Evolutionary conservation across 1,140 invertebrate genomes (phyloP), one percentile per base, ranked within the genome.

Genomic region (Cotesia typhae): DNA sequence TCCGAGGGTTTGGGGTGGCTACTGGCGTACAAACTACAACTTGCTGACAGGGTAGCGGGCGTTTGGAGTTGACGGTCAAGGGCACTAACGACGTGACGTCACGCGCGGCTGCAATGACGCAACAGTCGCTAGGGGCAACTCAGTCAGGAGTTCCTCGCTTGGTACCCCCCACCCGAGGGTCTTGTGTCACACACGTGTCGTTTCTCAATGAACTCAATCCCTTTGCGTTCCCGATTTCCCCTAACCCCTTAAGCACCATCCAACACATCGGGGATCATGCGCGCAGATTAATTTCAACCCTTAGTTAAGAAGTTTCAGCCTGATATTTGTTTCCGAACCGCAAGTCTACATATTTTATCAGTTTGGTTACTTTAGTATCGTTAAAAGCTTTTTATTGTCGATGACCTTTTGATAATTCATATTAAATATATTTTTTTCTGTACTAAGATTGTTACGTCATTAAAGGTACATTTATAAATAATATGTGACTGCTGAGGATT

Each of bases 101-200:
- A 75, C 71, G 70, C 74, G 70, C 55, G 67, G 74, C 70, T 75
- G 73, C 74, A 75, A 63, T 75, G 74, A 75, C 74, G 74, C 74
- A 75, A 75, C 70, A 67, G 74, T 75, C 64, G 74, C 67, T 67
- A 72, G 61, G 74, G 67, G 74, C 71, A 75, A 75, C 74, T 38
- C 37, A 38, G 66, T 59, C 17, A 60, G 70, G 72, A 41, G 74
- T 53, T 66, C 52, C 61, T 72, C 6, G 67, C 70, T 72, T 72
- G 67, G 74, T 71, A 72, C 72, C 74, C 37, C 67, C 74, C 63
- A 71, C 71, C 52, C 2, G 12, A 6, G 35, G 17, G 51, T 65
- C 51, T 38, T 59, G 10, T 67, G 61, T 75, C 67, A 75, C 71
- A 72, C 73, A 75, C 74, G 74, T 75, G 74, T 70, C 74, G 71